phyloP scores from a whole-genome alignment of 2,113 vertebrate species.

The Dendropsophus ebraccatus region DNA sequence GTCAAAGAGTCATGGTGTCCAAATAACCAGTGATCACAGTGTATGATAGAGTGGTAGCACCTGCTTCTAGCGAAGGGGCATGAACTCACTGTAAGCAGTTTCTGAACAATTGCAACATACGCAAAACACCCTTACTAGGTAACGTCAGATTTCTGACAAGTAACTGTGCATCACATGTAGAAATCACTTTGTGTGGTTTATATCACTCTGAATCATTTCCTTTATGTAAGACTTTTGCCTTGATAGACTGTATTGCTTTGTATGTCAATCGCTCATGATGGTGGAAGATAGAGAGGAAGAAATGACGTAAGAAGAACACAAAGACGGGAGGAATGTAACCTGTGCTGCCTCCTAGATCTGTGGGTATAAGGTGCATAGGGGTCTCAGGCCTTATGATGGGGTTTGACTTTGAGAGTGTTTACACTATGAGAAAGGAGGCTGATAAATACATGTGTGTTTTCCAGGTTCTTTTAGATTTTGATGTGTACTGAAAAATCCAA shows the following conservation, averaged over 20 bases:
- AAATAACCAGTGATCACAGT: too few species aligned
- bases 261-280: not conserved
- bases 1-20: not conserved
- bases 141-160: not conserved
- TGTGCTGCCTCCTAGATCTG: too few species aligned
- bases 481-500: too few species aligned
- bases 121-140: not conserved
- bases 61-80: not conserved
- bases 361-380: too few species aligned
- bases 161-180: not conserved
- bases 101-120: not conserved
- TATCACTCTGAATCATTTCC: slow-evolving; percentile 1
- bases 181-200: not conserved
- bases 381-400: too few species aligned
- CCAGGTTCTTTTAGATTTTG: too few species aligned
- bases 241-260: not conserved
- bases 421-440: too few species aligned
- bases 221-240: not conserved
- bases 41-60: not conserved
- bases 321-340: not conserved
- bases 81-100: not conserved
- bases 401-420: too few species aligned
- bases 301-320: not conserved
- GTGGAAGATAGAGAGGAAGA: not conserved
- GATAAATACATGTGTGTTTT: too few species aligned